These are phyloP conservation scores for Mirza zaza DNA, from an alignment of 2,113 vertebrate species.

Conservation along the genomic window DNA sequence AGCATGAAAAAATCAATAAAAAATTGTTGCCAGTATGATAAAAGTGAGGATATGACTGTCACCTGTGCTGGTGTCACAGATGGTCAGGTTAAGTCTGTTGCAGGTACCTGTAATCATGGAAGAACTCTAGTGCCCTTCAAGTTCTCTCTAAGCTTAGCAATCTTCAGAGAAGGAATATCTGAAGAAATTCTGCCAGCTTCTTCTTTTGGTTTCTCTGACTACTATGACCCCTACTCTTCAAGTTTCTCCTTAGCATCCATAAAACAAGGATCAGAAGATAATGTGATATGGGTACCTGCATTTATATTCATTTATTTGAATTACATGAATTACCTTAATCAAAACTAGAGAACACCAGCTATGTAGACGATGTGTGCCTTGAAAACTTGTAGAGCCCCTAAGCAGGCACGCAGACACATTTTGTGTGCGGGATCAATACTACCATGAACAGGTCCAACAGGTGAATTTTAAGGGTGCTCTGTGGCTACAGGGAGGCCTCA, in stretches of 20 bases:
- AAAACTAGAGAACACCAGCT: not conserved
- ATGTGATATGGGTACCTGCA: not conserved
- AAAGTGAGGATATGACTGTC: constrained; percentile 56
- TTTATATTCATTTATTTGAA: not conserved
- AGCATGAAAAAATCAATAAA: constrained; percentile 75
- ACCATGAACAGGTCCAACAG: too few species aligned
- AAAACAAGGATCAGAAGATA: not conserved
- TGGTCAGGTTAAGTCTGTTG: constrained; percentile 40
- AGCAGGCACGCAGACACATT: not conserved
- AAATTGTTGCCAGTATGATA: constrained; percentile 60
- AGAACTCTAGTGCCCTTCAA: not conserved
- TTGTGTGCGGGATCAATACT: not conserved
- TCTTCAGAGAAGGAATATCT: not conserved
- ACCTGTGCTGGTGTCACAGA: constrained; percentile 12
- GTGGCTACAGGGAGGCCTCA: rapidly evolving
- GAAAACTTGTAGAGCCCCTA: not conserved
- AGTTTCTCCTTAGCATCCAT: not conserved
- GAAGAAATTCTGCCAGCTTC: not conserved
- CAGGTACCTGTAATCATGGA: constrained; percentile 22
- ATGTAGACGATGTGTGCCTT: not conserved
- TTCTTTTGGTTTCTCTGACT: not conserved
- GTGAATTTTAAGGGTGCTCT: not conserved
- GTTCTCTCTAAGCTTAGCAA: constrained; percentile 12
- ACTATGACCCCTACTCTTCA: not conserved
- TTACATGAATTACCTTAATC: not conserved